Percentiles rank a stretch among this genome's conserved stretches.
Evolutionary conservation across 2,797 vertebrate genomes (phyloP).

Genomic region (Myotis pilosus): DNA sequence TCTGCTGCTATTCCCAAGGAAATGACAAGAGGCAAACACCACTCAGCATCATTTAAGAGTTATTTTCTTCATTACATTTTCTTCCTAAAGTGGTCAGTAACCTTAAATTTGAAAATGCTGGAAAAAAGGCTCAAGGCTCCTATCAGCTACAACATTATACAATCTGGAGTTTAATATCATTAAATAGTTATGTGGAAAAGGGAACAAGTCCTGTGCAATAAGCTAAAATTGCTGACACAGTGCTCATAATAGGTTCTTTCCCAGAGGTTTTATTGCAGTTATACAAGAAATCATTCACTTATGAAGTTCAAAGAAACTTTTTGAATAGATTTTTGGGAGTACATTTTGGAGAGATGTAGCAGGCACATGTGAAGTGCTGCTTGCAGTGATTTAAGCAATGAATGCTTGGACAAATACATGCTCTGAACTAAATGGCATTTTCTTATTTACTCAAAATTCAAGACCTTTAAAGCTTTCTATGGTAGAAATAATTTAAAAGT

Average conservation of each 20-base stretch:
- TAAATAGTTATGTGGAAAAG: slow-evolving; percentile 70
- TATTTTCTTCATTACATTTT: slow-evolving; percentile 69
- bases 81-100: slow-evolving; percentile 53
- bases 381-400: slow-evolving; percentile 68
- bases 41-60: slow-evolving; percentile 39
- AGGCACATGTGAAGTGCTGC: slow-evolving; percentile 34
- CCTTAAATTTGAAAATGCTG: slow-evolving; percentile 62
- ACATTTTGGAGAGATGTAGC: slow-evolving; percentile 45
- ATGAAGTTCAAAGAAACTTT: slow-evolving; percentile 76
- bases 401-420: slow-evolving; percentile 54
- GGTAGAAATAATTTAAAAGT: slow-evolving; percentile 17
- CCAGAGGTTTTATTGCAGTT: slow-evolving; percentile 79
- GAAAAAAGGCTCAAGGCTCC: slow-evolving; percentile 13
- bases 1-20: not conserved
- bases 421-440: slow-evolving; percentile 2
- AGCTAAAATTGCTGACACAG: slow-evolving; percentile 78
- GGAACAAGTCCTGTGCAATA: slow-evolving; percentile 68
- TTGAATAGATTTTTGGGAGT: slow-evolving; percentile 40
- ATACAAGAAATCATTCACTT: slow-evolving; percentile 77
- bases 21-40: not conserved
- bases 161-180: slow-evolving; percentile 74
- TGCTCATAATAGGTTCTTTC: slow-evolving; percentile 73
- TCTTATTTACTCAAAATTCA: slow-evolving; percentile 44
- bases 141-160: slow-evolving; percentile 43
- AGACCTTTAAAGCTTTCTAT: not conserved